Percentiles rank a stretch among this genome's conserved stretches.
Evolutionary conservation across 92 coral and sea anemone genomes (phyloP).

Genomic region (Heteractis magnifica): DNA sequence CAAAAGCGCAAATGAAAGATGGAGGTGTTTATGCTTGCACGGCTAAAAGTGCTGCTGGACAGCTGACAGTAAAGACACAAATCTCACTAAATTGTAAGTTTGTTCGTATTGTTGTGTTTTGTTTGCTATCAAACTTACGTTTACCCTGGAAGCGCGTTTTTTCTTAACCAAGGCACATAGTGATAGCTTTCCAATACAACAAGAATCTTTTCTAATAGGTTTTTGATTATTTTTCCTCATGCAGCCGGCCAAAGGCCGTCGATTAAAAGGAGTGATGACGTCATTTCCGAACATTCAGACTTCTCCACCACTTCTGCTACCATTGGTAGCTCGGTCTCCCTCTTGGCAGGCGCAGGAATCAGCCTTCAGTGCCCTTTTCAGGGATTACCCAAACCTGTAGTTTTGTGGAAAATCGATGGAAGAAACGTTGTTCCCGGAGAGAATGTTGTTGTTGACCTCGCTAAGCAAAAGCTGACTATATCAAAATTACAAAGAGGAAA

Average conservation of each 20-base stretch:
- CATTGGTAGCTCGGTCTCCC: slow-evolving; percentile 47
- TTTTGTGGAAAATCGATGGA: slow-evolving; percentile 45
- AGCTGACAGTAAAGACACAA: slow-evolving; percentile 54
- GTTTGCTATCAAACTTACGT: neutral
- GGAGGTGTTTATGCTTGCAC: slow-evolving; percentile 62
- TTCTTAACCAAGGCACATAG: neutral
- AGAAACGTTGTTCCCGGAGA: neutral
- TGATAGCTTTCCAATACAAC: neutral
- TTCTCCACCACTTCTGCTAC: slow-evolving; percentile 46
- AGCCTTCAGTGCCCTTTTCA: slow-evolving; percentile 52
- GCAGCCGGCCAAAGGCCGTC: slow-evolving; percentile 31
- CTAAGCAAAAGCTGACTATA: slow-evolving; percentile 10
- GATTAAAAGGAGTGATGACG: slow-evolving; percentile 28
- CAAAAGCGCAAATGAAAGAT: slow-evolving; percentile 31
- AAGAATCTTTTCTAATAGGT: no score
- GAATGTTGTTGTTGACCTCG: slow-evolving; percentile 21
- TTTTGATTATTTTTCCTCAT: neutral
- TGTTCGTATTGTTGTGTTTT: neutral
- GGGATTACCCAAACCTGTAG: slow-evolving; percentile 66
- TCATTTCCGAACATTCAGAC: slow-evolving; percentile 19
- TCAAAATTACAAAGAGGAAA: slow-evolving; percentile 6
- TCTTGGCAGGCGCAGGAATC: slow-evolving; percentile 33
- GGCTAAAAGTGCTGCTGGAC: slow-evolving; percentile 67
- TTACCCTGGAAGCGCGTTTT: no score
- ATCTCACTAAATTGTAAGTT: slow-evolving; percentile 63